phyloP scores from a whole-genome alignment of 2,797 vertebrate genomes.

The Melanotaenia trifasciata region DNA sequence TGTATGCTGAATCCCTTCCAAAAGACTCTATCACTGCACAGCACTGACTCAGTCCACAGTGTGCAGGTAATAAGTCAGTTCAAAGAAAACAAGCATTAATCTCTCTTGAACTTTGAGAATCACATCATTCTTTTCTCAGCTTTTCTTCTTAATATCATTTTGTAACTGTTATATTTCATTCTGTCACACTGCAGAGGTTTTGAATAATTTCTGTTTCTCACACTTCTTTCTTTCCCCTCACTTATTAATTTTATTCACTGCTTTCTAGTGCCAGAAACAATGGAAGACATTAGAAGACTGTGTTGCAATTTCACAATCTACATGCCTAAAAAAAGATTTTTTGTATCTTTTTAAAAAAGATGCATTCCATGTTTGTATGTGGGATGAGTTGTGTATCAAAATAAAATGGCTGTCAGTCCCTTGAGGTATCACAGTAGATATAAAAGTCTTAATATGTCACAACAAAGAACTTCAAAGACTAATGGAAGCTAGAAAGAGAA shows the following conservation, averaged over 20 bases:
- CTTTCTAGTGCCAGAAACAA: background rate
- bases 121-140: conserved; percentile 4
- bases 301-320: background rate
- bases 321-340: background rate
- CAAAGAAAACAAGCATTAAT: conserved; percentile 33
- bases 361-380: background rate
- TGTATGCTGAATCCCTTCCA: background rate
- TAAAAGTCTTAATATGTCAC: conserved; percentile 14
- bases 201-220: conserved; percentile 21
- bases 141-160: background rate
- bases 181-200: conserved; percentile 21
- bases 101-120: conserved; percentile 13
- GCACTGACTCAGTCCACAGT: conserved; percentile 13
- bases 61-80: conserved; percentile 24
- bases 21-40: background rate
- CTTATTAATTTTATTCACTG: background rate
- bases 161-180: background rate
- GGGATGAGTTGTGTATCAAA: background rate
- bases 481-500: conserved; percentile 2
- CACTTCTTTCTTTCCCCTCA: background rate
- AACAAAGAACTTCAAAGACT: conserved; percentile 13
- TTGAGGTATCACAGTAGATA: conserved; percentile 7
- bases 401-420: conserved; percentile 1
- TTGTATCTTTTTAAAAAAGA: background rate
- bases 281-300: background rate